Base-by-base conservation (phyloP, 1,140 invertebrate genomes). In the Sycophaga agraensis region DNA sequence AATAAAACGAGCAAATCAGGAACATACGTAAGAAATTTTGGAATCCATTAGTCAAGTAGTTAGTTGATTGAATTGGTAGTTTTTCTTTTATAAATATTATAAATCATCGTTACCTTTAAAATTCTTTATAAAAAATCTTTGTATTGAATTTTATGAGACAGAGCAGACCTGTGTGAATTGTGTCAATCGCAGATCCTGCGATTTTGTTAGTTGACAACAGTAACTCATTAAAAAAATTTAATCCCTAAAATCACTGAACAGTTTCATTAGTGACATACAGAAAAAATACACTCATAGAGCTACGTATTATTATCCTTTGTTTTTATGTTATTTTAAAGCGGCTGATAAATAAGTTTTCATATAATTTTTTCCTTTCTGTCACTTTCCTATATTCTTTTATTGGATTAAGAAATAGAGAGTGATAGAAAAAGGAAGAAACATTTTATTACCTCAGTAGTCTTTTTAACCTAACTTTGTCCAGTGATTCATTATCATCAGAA, bases 151-250 rank as follows among this genome's bases (percentile, higher is more conserved):
- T n/a, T n/a, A 64, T 68, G 72, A 79, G 72, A 77, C 70, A 79
- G 68, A 67, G 73, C 70, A 73, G 65, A 69, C 64, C 63, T 67
- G 63, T 69, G 74, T 79, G 74, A 80, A 71, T 74, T 78, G 73
- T 78, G 71, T 79, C 75, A 71, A 66, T 78, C 77, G 75, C 76
- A 68, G 43, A 64, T 48, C 68, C 69, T 75, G 73, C 71, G 73
- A 74, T 70, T 73, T 79, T 71, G 76, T 80, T 80, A 80, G 76
- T 79, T 74, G 75, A 72, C 73, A 77, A 78, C 73, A 77, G 71
- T 79, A 78, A 78, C 72, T 77, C 72, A 77, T 78, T 78, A 72
- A 71, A 70, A 65, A 37, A 43, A 37, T 40, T 31, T 51, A 51
- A 64, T 69, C 68, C 72, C 76, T 79, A 79, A 78, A 79, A 79